Conservation (phyloP, 2,113 vertebrate species). For the Lophura nycthemera region DNA sequence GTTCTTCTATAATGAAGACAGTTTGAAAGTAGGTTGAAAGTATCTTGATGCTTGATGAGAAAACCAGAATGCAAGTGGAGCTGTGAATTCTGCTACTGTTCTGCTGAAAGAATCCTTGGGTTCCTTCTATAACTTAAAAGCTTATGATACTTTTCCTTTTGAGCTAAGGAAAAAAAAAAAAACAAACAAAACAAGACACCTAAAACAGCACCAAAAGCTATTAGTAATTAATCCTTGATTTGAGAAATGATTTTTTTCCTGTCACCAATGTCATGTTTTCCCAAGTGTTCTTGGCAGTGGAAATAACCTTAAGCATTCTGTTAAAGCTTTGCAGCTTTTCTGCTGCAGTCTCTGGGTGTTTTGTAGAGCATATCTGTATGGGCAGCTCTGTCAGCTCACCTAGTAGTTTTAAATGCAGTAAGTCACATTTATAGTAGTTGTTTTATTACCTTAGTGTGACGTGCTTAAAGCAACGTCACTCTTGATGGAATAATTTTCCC, state of each 20-base stretch:
- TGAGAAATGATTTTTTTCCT: background rate
- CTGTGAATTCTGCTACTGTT: background rate
- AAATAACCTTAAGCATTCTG: background rate
- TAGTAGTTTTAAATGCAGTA: background rate
- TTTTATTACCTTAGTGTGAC: background rate
- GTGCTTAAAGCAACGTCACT: background rate
- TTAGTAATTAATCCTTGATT: background rate
- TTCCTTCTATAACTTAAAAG: background rate
- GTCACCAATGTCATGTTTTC: fast-evolving
- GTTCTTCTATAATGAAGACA: background rate
- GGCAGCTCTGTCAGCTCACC: background rate
- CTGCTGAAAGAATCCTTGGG: background rate
- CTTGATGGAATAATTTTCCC: background rate
- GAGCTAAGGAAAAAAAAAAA: too few relatives aligned
- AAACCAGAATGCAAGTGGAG: background rate
- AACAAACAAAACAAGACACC: background rate
- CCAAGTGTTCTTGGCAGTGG: background rate
- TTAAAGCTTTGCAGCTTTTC: background rate
- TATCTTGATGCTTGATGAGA: background rate
- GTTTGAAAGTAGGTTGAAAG: background rate
- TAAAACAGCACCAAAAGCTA: background rate
- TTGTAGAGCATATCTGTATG: fast-evolving
- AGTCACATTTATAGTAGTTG: background rate
- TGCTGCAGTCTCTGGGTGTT: background rate
- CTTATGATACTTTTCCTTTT: background rate